Evolutionary conservation across 2,888 invertebrate genomes (phyloP), one percentile per base, ranked within the genome.

Genomic region (Brenthis daphne): DNA sequence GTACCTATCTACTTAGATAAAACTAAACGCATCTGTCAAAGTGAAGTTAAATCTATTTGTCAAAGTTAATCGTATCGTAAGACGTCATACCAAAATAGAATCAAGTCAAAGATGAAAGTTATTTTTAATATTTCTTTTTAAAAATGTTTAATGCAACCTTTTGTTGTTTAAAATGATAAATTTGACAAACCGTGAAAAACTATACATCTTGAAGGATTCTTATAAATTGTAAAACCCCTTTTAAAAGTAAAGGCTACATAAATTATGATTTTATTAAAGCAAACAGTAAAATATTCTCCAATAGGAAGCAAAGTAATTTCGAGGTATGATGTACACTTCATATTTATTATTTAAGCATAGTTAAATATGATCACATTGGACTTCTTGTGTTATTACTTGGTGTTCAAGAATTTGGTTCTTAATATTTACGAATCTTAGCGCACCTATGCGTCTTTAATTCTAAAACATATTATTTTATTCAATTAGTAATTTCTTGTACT

Each of bases 251-350:
- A 82, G 80, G 84, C 84, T 82, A 82, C 80, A 82, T 85, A 87
- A 90, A 92, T 88, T 90, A 92, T 92, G 92, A 86, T 88, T 90
- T 82, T 88, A 85, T 73, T 84, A 89, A 87, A 82, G 89, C 85
- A 88, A 87, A 87, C 83, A 82, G 82, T 85, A 84, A 81, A 80
- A 83, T 84, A 85, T 83, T 87, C 82, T 85, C 84, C 80, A 84
- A 79, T 85, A 86, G 79, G 83, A 87, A 87, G 82, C 85, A 84
- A 86, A 81, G 81, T 81, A 84, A 86, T 82, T 79, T 76, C 77
- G 80, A 90, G 91, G 91, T 92, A 88, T 76, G 84, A 77, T 79
- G 72, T 77, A 66, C 68, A 76, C 74, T 71, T 74, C 56, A 68
- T 56, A 75, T 70, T 74, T 66, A 63, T 66, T 72, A 68, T 64